Conservation (phyloP, 2,888 invertebrate species). For the Cosmia pyralina region DNA sequence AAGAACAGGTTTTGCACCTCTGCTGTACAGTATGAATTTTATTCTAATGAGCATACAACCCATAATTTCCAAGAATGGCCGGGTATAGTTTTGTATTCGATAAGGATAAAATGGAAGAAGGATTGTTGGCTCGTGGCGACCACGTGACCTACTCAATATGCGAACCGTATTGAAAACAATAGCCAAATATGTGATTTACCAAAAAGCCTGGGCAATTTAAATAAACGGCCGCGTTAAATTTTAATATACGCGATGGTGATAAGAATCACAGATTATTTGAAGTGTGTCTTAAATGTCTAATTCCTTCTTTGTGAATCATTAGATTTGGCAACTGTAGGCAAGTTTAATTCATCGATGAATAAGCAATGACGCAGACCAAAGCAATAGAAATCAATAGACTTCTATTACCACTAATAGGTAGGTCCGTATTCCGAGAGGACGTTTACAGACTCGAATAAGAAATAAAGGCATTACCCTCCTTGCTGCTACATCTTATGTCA, state of each 20-base stretch:
- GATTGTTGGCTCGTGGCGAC: constrained; percentile 59
- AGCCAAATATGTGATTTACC: constrained; percentile 56
- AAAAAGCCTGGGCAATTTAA: constrained; percentile 50
- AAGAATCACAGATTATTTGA: constrained; percentile 40
- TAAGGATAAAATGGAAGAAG: constrained; percentile 45
- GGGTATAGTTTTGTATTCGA: constrained; percentile 55
- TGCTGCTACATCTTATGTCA: background rate
- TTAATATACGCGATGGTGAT: constrained; percentile 33
- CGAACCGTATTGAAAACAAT: constrained; percentile 59
- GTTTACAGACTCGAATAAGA: background rate
- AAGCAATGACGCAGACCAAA: constrained; percentile 26
- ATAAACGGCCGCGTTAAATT: constrained; percentile 47
- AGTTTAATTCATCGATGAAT: constrained; percentile 37
- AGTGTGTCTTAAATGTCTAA: constrained; percentile 14
- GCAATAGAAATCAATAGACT: constrained; percentile 31
- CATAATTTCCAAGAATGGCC: constrained; percentile 51
- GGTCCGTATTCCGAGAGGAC: background rate
- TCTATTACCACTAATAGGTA: constrained; percentile 31
- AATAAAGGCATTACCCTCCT: background rate
- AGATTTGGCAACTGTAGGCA: constrained; percentile 33
- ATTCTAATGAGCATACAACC: constrained; percentile 51
- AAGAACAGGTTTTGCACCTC: constrained; percentile 16
- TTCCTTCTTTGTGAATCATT: constrained; percentile 39
- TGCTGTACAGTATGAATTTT: constrained; percentile 21
- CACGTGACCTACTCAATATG: constrained; percentile 58